phyloP scores from a whole-genome alignment of 2,888 invertebrate species.

The Drosophila dives region DNA sequence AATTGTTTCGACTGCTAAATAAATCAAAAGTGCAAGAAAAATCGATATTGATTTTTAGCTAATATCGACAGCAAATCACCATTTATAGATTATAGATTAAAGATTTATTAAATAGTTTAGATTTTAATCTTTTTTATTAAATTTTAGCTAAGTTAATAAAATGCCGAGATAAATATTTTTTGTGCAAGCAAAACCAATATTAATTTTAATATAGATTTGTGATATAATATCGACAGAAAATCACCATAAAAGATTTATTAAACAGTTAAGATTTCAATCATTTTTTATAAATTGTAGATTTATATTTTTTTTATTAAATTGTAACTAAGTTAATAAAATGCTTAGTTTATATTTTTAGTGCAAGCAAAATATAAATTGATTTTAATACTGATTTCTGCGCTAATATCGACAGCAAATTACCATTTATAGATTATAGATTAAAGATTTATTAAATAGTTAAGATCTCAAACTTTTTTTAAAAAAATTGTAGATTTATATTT shows the following conservation, averaged over 20 bases:
- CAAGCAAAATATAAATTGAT: conserved; percentile 53
- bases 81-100: background rate
- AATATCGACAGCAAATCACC: conserved; percentile 15
- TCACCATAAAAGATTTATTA: background rate
- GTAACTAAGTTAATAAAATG: too few relatives aligned
- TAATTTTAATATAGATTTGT: conserved; percentile 39
- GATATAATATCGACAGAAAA: conserved; percentile 8
- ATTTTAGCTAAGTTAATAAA: background rate
- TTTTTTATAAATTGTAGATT: too few relatives aligned
- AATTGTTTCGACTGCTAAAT: conserved; percentile 38
- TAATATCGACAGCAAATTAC: conserved; percentile 12
- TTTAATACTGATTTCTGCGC: conserved; percentile 26
- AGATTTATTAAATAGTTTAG: background rate
- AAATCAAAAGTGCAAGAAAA: conserved; percentile 62
- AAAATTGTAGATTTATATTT: background rate
- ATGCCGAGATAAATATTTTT: background rate
- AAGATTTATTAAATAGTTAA: background rate
- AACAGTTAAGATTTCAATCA: background rate
- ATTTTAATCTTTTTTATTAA: background rate
- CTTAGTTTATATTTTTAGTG: too few relatives aligned
- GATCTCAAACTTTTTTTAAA: too few relatives aligned
- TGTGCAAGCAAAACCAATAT: conserved; percentile 52
- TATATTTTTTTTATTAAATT: too few relatives aligned
- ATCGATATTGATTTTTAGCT: conserved; percentile 47
- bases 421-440: too few relatives aligned